Evolutionary conservation across 1,140 invertebrate genomes (phyloP), one percentile per base, ranked within the genome.

Genomic region (Chironomus striatipennis): DNA sequence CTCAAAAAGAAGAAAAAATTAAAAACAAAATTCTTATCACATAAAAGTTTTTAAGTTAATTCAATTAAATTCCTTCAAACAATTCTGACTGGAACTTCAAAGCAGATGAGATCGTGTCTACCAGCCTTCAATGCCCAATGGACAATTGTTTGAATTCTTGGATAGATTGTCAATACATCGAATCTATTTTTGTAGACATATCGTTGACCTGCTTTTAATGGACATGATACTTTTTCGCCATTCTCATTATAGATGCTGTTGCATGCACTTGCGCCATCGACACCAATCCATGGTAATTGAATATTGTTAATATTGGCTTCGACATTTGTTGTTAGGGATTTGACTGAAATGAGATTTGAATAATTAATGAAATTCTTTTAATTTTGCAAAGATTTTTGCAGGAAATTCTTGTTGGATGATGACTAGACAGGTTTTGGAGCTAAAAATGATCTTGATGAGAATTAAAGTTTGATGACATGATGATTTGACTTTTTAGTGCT

Each of bases 161-260:
- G 91, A 82, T 93, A 93, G 70, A 90, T 82, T 7, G 81, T 79
- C 15, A 88, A 78, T 7, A 93, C 83, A 1, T 87, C 85, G 77
- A 93, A 91, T 47, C 85, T 81, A 75, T 90, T 88, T 78, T 86
- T 91, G 79, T 91, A 93, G 0, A 85, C 64, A 75, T 93, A 93
- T 42, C 85, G 85, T 67, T 81, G 81, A 15, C 87, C 89, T 2
- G 85, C 84, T 76, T 88, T 87, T 42, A 93, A 79, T 0, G 91
- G 89, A 77, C 91, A 93, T 1, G 82, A 79, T 0, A 83, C 86
- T 78, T 87, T 85, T 2, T 79, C 86, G 7, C 85, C 88, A 76
- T 87, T 79, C 65, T 80, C 77, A 74, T 84, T 80, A 77, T 82
- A 90, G 42, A 93, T 83, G 75, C 88, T 87, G 65, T 84, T 81